These are phyloP conservation scores for Euplexia lucipara DNA, from an alignment of 2,888 invertebrate genomes.

Conservation along the genomic window DNA sequence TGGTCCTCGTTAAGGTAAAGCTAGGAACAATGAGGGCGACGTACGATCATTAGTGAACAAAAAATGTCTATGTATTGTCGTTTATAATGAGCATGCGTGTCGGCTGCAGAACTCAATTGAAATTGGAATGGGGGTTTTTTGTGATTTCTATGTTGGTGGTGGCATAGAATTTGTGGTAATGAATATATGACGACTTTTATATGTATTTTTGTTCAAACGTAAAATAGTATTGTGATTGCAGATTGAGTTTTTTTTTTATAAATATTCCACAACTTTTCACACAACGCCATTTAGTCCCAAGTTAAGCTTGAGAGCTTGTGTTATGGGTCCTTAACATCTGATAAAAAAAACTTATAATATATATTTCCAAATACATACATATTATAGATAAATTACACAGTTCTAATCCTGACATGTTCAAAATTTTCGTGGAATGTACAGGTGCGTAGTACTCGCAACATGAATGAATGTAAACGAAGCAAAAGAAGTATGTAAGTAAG, in stretches of 20 bases:
- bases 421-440: no score
- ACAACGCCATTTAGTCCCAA: no score
- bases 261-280: no score
- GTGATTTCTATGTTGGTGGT: slow-evolving; percentile 26
- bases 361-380: neutral
- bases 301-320: no score
- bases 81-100: slow-evolving; percentile 54
- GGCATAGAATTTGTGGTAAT: slow-evolving; percentile 1
- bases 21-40: slow-evolving; percentile 36
- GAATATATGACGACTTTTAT: neutral
- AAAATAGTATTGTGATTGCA: neutral
- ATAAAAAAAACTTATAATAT: no score
- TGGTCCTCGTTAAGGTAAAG: slow-evolving; percentile 52
- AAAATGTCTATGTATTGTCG: slow-evolving; percentile 59
- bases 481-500: no score
- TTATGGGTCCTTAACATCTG: no score
- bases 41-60: slow-evolving; percentile 62
- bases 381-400: no score
- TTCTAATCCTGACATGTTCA: no score
- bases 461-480: no score
- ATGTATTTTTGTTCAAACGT: neutral
- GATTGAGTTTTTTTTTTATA: neutral
- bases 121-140: slow-evolving; percentile 28
- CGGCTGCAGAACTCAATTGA: slow-evolving; percentile 33
- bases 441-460: no score